These are phyloP conservation scores for Porites evermanni DNA, from an alignment of 92 coral and sea anemone genomes.

Conservation along the genomic window DNA sequence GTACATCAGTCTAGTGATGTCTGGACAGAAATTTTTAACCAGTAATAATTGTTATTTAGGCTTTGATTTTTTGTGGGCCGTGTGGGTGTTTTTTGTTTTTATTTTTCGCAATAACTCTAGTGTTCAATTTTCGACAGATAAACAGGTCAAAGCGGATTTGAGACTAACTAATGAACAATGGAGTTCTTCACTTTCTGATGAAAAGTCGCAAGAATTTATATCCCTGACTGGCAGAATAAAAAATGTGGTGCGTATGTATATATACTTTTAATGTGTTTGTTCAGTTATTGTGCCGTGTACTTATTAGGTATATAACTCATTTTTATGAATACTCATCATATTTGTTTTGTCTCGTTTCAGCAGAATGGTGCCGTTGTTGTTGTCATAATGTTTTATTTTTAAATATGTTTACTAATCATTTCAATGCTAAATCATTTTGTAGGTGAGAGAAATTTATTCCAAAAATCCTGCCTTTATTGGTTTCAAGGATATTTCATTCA, in stretches of 20 bases:
- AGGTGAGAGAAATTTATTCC: slow-evolving; percentile 59
- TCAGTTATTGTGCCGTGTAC: not conserved
- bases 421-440: not conserved
- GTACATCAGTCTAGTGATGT: too few relatives aligned
- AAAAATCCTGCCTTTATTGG: slow-evolving; percentile 61
- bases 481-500: slow-evolving; percentile 56
- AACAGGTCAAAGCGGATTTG: slow-evolving; percentile 65
- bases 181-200: slow-evolving; percentile 56
- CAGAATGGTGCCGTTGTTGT: not conserved
- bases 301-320: too few relatives aligned
- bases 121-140: slow-evolving; percentile 9
- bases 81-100: not conserved
- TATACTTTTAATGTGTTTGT: too few relatives aligned
- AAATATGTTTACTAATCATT: not conserved
- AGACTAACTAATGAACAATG: slow-evolving; percentile 70
- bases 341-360: not conserved
- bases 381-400: too few relatives aligned
- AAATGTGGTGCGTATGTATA: slow-evolving; percentile 59
- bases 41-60: too few relatives aligned
- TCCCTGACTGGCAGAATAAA: slow-evolving; percentile 50
- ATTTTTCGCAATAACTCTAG: not conserved
- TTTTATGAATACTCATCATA: not conserved
- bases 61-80: too few relatives aligned
- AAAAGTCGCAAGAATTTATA: slow-evolving; percentile 49
- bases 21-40: too few relatives aligned